Conservation (phyloP, 2,113 vertebrate species). For the Himantopus leucocephalus region DNA sequence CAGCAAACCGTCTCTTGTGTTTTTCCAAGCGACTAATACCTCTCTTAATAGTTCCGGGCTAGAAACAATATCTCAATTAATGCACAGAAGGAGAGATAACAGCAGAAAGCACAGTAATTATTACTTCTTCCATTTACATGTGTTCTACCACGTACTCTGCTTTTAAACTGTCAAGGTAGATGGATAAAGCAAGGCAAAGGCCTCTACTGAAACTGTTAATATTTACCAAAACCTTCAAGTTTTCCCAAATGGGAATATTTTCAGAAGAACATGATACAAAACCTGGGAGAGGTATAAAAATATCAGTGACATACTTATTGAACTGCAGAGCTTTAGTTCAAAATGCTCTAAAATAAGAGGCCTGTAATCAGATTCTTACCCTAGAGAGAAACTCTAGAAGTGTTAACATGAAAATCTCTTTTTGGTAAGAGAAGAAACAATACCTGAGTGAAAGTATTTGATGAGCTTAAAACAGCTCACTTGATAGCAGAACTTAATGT, state of each 20-base stretch:
- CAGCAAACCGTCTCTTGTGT: slow-evolving; percentile 91
- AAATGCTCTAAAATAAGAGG: background rate
- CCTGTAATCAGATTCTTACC: background rate
- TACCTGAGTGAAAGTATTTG: background rate
- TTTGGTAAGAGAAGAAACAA: background rate
- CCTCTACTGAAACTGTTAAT: background rate
- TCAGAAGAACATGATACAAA: background rate
- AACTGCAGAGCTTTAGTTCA: background rate
- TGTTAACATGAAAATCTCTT: background rate
- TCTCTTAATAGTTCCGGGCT: slow-evolving; percentile 86
- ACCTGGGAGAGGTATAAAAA: background rate
- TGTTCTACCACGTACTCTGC: background rate
- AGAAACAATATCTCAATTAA: slow-evolving; percentile 75
- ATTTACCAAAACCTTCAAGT: background rate
- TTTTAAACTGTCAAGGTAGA: background rate
- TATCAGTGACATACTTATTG: background rate
- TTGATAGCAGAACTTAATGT: background rate
- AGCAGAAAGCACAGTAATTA: slow-evolving; percentile 57
- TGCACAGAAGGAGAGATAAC: slow-evolving; percentile 66
- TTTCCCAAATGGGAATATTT: background rate
- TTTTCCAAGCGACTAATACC: slow-evolving; percentile 92
- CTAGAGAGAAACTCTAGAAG: background rate
- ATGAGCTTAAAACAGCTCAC: background rate
- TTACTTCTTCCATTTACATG: background rate
- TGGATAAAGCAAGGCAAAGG: background rate